Evolutionary conservation across 2,113 vertebrate species (phyloP), one percentile per base, ranked within the genome.

Genomic region (Mola mola): DNA sequence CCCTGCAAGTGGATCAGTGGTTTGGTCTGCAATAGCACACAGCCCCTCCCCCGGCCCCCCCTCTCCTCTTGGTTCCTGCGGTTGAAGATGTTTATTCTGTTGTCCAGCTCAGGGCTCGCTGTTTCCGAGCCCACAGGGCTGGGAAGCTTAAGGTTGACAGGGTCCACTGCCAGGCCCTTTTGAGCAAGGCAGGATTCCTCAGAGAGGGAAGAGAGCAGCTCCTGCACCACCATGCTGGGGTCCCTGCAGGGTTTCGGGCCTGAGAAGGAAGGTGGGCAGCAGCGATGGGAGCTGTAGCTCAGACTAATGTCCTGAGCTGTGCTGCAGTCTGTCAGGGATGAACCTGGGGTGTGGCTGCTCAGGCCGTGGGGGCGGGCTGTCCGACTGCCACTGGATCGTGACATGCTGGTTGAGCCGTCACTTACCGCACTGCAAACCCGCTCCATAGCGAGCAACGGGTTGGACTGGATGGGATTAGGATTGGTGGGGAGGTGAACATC

Each of bases 181-280:
- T 89, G 94, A 0, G 90, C 75, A 8, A 93, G 83, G 61, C 93
- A 93, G 1, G 93, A 87, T 55, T 94, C 94, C 55, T 94, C 94
- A 0, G 95, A 94, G 26, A 95, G 88, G 2, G 95, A 95, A 0
- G 91, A 95, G 8, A 94, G 88, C 38, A 96, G 90, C 86, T 96
- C 94, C 89, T 94, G 94, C 51, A 93, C 93, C 29, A 87, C 72
- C 2, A 85, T 52, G 0, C 84, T 91, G 36, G 86, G 87, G 59
- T 71, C 79, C 4, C 26, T 83, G 66, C 65, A 82, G 64, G 6
- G 10, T 17, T 38, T 47, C 1, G 0, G 56, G 84, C 72, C 76
- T 59, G 82, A 67, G 73, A 72, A 13, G 69, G 80, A 1, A 42
- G 87, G 73, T 20, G 77, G 79, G 68, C 68, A 75, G 57, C 12